Percentiles rank a stretch among this genome's conserved stretches.
These are phyloP conservation scores for Diploptera punctata DNA, from an alignment of 2,888 invertebrate genomes.

Conservation along the genomic window DNA sequence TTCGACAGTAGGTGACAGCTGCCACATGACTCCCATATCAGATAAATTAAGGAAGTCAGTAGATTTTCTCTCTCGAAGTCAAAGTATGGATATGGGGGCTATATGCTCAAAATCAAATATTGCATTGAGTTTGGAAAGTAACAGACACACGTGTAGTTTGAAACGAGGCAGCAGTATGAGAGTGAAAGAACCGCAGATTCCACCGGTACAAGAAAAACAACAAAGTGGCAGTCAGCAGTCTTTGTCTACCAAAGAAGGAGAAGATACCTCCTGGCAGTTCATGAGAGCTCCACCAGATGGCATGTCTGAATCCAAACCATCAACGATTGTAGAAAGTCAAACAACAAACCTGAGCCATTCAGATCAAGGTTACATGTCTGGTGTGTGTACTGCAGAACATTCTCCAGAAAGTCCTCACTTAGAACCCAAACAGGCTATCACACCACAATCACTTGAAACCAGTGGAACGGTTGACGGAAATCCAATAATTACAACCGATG, in stretches of 20 bases:
- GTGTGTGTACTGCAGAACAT: slow-evolving; percentile 25
- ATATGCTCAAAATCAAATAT: neutral
- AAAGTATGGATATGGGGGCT: slow-evolving; percentile 14
- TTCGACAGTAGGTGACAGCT: neutral
- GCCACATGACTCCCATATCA: neutral
- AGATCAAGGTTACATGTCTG: slow-evolving; percentile 29
- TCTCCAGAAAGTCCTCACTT: slow-evolving; percentile 25
- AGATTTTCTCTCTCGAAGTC: neutral
- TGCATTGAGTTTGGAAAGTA: neutral
- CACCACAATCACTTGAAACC: too few relatives aligned
- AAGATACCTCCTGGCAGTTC: slow-evolving; percentile 37
- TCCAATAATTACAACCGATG: too few relatives aligned
- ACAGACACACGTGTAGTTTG: neutral
- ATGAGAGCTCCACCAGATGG: slow-evolving; percentile 17
- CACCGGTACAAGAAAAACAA: neutral
- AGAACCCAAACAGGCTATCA: neutral
- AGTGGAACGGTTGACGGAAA: too few relatives aligned
- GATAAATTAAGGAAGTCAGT: neutral
- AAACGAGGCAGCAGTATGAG: slow-evolving; percentile 4
- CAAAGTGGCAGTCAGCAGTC: slow-evolving; percentile 30
- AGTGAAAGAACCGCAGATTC: neutral
- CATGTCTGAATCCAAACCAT: slow-evolving; percentile 2
- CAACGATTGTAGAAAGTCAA: neutral
- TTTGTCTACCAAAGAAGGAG: slow-evolving; percentile 30
- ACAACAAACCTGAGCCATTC: slow-evolving; percentile 13